Percentiles rank a stretch among this genome's conserved stretches.
These are phyloP conservation scores for Netelia inedita DNA, from an alignment of 2,888 invertebrate species.

Conservation along the genomic window DNA sequence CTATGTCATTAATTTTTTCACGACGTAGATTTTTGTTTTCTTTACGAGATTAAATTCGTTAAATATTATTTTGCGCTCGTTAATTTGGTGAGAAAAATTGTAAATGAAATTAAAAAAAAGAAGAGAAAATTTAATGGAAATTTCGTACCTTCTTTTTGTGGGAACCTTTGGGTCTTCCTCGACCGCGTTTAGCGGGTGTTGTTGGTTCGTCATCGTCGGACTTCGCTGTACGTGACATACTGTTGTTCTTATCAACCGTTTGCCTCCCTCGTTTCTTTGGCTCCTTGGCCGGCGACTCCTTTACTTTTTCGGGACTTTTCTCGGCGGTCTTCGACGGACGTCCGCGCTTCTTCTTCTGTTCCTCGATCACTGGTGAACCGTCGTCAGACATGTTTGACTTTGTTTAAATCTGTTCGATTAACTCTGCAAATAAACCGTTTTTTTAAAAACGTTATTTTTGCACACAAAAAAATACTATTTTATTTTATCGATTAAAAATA, in stretches of 20 bases:
- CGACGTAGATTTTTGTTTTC: background rate
- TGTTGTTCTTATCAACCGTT: constrained; percentile 81
- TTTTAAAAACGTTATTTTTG: too few relatives aligned
- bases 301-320: constrained; percentile 73
- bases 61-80: background rate
- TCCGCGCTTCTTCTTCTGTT: constrained; percentile 84
- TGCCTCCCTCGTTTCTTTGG: constrained; percentile 83
- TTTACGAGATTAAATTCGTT: background rate
- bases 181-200: constrained; percentile 82
- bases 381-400: constrained; percentile 83
- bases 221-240: constrained; percentile 77
- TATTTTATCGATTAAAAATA: too few relatives aligned
- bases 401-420: constrained; percentile 22
- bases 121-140: background rate
- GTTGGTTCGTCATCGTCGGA: constrained; percentile 83
- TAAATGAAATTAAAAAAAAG: constrained; percentile 14
- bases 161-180: constrained; percentile 83
- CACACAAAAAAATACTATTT: too few relatives aligned
- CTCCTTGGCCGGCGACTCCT: constrained; percentile 76
- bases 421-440: constrained; percentile 19
- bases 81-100: background rate
- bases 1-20: too few relatives aligned
- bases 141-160: constrained; percentile 82
- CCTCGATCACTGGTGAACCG: constrained; percentile 83
- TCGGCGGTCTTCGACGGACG: constrained; percentile 82